Base-by-base conservation (phyloP, 2,797 vertebrate species). In the Channa striata region DNA sequence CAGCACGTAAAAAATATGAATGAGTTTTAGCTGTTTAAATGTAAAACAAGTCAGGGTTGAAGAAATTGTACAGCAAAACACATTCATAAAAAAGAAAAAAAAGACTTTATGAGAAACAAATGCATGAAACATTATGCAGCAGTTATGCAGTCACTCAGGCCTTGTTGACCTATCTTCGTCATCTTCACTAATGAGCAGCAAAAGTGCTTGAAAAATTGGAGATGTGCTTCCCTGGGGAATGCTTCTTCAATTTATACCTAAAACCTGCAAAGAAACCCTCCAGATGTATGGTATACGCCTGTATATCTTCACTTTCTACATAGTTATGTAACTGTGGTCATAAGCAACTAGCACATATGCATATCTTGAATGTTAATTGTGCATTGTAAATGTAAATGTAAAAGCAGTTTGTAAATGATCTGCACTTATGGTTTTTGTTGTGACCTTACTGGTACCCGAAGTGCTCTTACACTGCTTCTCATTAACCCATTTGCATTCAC, bases 121-220 rank as follows among this genome's bases (percentile, higher is more conserved):
- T 19, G 19, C 1, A 19, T 10, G 19, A 30, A 21, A 5, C 4
- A 8, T 8, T 23, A 42, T 39, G 30, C 72, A 40, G 56, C 12
- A 39, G n/a, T n/a, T 42, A 60, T 50, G 47, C 16, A 58, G 66
- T 66, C 49, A 65, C 58, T 72, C 42, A 70, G 59, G 37, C 19
- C 33, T 69, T 64, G 37, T 73, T 72, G 59, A 71, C 40, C 30
- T 12, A 37, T 19, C 14, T 39, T 47, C 44, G 67, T 33, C 46
- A 17, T 65, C 49, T 3, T 14, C 58, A 63, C 61, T 79, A 85
- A 80, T 85, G 78, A 84, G 74, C 63, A 59, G 60, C 44, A 74
- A 71, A 80, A 68, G 48, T 30, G 25, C 25, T 30, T 30, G 25
- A 30, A 30, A 30, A 30, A 30, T 77, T 47, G 0, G 43, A 20